Evolutionary conservation across 2,797 vertebrate species (phyloP).

Genomic region (Pyrocephalus nanus): DNA sequence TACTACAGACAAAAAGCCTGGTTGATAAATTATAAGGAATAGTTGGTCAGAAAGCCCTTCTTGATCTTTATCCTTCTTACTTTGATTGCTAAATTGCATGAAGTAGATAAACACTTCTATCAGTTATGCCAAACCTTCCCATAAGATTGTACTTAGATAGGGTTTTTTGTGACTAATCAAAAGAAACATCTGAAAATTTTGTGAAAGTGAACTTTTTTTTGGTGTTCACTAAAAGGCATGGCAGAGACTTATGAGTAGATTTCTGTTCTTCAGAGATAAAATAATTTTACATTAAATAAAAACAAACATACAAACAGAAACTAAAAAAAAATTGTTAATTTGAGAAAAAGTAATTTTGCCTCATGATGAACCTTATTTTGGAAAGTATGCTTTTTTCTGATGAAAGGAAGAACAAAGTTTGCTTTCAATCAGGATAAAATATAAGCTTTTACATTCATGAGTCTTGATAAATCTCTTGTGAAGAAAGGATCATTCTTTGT

Average conservation of each 20-base stretch:
- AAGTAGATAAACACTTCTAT: slow-evolving; percentile 7
- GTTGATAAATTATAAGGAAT: background rate
- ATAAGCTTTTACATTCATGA: background rate
- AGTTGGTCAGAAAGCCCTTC: background rate
- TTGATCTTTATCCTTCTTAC: background rate
- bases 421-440: slow-evolving; percentile 15
- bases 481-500: background rate
- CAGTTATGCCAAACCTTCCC: background rate
- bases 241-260: background rate
- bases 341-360: slow-evolving; percentile 7
- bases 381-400: slow-evolving; percentile 1
- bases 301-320: background rate
- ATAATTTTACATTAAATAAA: slow-evolving; percentile 17
- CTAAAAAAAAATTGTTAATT: background rate
- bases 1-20: background rate
- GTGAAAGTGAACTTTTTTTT: slow-evolving; percentile 16
- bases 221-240: background rate
- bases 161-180: background rate
- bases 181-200: background rate
- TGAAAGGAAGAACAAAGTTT: slow-evolving; percentile 39
- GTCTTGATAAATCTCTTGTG: background rate
- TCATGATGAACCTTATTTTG: slow-evolving; percentile 11
- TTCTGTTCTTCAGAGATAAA: slow-evolving; percentile 37
- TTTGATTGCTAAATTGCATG: background rate
- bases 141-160: background rate